Conservation (phyloP, 2,888 invertebrate genomes). For the Lysandra coridon region DNA sequence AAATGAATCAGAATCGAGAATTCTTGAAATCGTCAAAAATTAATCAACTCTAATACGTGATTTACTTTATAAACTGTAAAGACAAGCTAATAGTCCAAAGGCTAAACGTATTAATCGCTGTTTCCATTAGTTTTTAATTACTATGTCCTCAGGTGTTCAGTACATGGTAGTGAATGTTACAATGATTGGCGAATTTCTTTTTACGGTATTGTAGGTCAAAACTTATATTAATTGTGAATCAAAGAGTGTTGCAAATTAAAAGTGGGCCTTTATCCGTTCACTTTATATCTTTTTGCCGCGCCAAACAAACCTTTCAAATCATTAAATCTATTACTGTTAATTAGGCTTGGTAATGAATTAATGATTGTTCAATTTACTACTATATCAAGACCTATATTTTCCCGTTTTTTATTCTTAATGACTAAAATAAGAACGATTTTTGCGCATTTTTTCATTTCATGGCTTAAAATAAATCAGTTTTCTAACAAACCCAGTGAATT, state of each 20-base stretch:
- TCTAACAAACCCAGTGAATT: not conserved
- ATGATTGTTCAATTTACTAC: not conserved
- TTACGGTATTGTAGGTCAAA: constrained; percentile 64
- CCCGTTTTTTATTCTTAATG: not conserved
- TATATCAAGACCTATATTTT: not conserved
- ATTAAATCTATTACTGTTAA: constrained; percentile 15
- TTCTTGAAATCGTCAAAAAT: constrained; percentile 8
- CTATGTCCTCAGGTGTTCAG: not conserved
- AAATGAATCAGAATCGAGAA: constrained; percentile 4
- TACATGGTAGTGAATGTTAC: constrained; percentile 33
- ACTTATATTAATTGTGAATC: constrained; percentile 74
- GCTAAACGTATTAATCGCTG: not conserved
- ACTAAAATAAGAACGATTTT: not conserved
- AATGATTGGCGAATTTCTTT: constrained; percentile 30
- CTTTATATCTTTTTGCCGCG: constrained; percentile 50
- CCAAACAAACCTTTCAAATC: constrained; percentile 19
- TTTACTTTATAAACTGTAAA: constrained; percentile 1
- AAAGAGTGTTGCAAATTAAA: constrained; percentile 55
- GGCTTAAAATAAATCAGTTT: not conserved
- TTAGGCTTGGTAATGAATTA: constrained; percentile 7
- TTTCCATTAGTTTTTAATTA: constrained; percentile 15
- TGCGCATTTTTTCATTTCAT: not conserved
- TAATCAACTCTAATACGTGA: constrained; percentile 14
- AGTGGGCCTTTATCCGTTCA: constrained; percentile 70
- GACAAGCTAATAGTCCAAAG: not conserved